Base-by-base conservation (phyloP, 2,113 vertebrate species). In the Ceyx margarethae region DNA sequence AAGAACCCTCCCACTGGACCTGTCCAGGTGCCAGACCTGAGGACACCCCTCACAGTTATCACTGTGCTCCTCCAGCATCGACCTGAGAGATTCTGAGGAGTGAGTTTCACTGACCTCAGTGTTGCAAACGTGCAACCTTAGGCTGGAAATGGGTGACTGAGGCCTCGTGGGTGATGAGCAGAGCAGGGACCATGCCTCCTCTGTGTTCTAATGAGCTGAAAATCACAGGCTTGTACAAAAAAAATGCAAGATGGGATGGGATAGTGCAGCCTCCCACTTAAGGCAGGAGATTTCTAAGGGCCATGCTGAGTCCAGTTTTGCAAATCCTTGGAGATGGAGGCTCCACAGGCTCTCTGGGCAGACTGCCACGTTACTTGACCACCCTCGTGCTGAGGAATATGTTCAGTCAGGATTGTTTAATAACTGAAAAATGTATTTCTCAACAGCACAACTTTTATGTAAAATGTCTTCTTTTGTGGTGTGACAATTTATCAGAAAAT, bases 331-430 rank as follows among this genome's bases (percentile, higher is more conserved):
- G 78, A 43, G 67, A 78, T 6, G 48, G 20, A 85, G 29, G 51
- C 33, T 83, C 10, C 46, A 31, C 51, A 78, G 56, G 35, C 53
- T 31, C 56, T 60, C 89, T 0, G 14, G 92, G 91, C 76, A 90
- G 31, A 28, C 73, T 46, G 69, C 80, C 69, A 66, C 43, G 11
- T 43, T 60, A 61, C 77, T 84, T 93, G 91, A 88, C 86, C 92
- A 93, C 60, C 75, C 72, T 91, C 1, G 1, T 50, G 73, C 80
- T 9, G 45, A 93, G 31, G 56, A 92, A 42, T 33, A 33, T 26
- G 28, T 85, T 85, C 33, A 10, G 50, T 89, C 45, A 69, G 67
- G 37, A 66, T 76, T 91, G 58, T 76, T 95, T 87, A 92, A 92
- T 92, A 61, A 57, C 48, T 51, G 56, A 75, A 89, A 85, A 92